phyloP scores from a whole-genome alignment of 2,113 vertebrate species.

The Dasyprocta punctata region DNA sequence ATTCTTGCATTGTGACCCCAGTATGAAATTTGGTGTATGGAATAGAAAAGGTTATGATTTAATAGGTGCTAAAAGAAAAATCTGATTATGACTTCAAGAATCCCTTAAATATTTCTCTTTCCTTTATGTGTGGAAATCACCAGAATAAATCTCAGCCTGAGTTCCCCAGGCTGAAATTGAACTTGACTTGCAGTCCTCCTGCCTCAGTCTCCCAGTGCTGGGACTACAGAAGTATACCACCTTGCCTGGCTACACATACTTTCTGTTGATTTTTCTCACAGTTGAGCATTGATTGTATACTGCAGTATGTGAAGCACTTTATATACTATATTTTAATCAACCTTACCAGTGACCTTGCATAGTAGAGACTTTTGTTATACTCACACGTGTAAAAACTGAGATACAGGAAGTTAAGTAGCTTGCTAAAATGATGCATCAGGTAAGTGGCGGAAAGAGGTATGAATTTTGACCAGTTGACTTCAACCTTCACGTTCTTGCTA shows the following conservation, averaged over 20 bases:
- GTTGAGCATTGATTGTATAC: not conserved
- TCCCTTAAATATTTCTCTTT: not conserved
- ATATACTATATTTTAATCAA: not conserved
- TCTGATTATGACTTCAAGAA: not conserved
- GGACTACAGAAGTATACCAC: too few species aligned
- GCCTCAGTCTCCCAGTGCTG: not conserved
- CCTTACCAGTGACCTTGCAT: not conserved
- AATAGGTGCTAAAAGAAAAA: not conserved
- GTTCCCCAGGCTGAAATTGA: not conserved
- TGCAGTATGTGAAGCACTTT: not conserved
- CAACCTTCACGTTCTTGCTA: not conserved
- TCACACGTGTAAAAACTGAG: not conserved
- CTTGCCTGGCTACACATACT: not conserved
- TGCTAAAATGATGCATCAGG: not conserved
- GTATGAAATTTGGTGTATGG: not conserved
- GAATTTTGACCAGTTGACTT: not conserved
- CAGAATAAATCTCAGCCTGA: not conserved
- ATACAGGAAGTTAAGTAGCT: not conserved
- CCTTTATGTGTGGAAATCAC: not conserved
- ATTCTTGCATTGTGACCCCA: slow-evolving; percentile 71
- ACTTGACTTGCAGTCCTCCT: not conserved
- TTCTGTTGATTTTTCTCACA: not conserved
- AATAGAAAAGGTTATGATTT: not conserved
- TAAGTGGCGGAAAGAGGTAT: not conserved
- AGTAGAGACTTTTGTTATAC: not conserved